phyloP scores from a whole-genome alignment of 2,113 vertebrate genomes.

The Promerops cafer region DNA sequence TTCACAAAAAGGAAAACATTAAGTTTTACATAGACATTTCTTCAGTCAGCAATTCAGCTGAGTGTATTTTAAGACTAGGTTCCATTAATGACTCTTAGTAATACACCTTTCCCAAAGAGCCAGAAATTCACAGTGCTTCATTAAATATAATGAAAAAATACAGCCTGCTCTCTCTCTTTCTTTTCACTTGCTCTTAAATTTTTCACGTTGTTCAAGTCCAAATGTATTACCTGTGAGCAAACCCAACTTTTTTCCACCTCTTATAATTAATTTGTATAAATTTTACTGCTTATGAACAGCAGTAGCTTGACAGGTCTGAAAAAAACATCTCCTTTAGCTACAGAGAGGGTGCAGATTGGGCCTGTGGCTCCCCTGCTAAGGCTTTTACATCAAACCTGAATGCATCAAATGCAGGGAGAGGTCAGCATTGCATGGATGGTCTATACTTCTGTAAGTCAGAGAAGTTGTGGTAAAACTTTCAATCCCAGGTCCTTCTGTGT shows the following conservation, averaged over 20 bases:
- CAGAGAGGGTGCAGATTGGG: not conserved
- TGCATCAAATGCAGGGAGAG: not conserved
- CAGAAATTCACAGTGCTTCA: conserved; percentile 44
- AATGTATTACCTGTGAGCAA: conserved; percentile 19
- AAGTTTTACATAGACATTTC: conserved; percentile 39
- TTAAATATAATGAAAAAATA: conserved; percentile 46
- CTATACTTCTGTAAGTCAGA: not conserved
- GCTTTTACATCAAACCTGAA: not conserved
- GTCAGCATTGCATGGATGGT: not conserved
- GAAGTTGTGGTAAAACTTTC: not conserved
- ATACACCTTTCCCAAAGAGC: conserved; percentile 51
- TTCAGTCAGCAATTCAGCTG: conserved; percentile 31
- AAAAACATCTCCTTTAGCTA: not conserved
- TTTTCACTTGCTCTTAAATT: conserved; percentile 29
- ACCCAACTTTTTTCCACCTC: not conserved
- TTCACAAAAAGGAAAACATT: conserved; percentile 55
- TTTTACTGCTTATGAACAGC: conserved; percentile 16
- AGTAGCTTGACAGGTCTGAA: conserved; percentile 18
- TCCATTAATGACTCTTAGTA: conserved; percentile 60
- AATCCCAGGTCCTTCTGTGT: not conserved
- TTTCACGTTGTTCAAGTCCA: conserved; percentile 36
- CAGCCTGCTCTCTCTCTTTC: not conserved
- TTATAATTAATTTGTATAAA: conserved; percentile 46
- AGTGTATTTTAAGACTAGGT: conserved; percentile 44
- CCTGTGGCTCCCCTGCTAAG: not conserved